Base-by-base conservation (phyloP, 2,888 invertebrate species). In the Pseudococcus jackbeardsleyi region DNA sequence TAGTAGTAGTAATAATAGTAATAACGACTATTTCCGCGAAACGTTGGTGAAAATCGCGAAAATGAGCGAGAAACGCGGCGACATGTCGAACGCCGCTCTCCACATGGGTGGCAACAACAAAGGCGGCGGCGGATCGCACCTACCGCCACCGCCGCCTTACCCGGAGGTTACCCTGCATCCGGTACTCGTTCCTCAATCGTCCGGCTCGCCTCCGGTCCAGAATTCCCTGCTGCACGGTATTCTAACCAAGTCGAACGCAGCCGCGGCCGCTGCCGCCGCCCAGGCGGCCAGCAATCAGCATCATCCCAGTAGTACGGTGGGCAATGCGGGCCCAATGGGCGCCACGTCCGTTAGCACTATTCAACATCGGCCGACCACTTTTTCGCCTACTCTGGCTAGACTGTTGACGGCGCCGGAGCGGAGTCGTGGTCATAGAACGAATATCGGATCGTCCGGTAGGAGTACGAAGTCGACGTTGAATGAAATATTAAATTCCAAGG, bases 121-220 rank as follows among this genome's bases (percentile, higher is more conserved):
- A 33, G 89, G 86, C 12, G 91, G 86, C 12, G 91, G 86, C 15
- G 91, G 17, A 91, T 68, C 84, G 50, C 88, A 88, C 85, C 33
- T 88, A 59, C 89, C 88, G 2, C 94, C 94, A 9, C 94, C 95
- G 7, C 95, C 94, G 84, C 95, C 94, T 85, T 95, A 95, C 92
- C 96, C 96, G 0, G 96, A 96, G 92, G 96, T 96, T 84, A 96
- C 96, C 2, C 93, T 96, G 26, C 94, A 96, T 91, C 96, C 96
- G 0, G 96, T 96, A 88, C 92, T 92, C n/a, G 91, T 92, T 50
- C 90, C 90, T 42, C 90, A 90, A 26, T 92, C 92, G 6, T 90
- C 92, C 90, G 91, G 90, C 91, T 90, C 92, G 9, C 89, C 91
- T 54, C 91, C 92, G 7, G 93, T 93, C 89, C 93, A 94, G 90